Evolutionary conservation across 2,113 vertebrate genomes (phyloP).

Genomic region (Brachyistius frenatus): DNA sequence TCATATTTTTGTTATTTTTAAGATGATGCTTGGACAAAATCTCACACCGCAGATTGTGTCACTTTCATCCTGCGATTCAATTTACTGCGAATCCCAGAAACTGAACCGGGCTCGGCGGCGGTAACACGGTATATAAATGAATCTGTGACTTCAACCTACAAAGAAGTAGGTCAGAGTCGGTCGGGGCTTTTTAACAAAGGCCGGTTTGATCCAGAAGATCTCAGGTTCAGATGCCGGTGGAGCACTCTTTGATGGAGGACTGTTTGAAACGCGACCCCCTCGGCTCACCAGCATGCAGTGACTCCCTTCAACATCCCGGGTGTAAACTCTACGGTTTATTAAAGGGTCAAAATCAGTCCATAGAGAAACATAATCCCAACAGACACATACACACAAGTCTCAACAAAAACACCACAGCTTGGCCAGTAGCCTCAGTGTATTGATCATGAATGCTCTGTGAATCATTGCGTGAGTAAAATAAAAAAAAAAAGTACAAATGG

Average conservation of each 20-base stretch:
- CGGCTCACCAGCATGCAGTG: neutral
- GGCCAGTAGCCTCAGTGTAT: conserved; percentile 65
- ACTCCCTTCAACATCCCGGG: neutral
- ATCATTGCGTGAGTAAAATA: conserved; percentile 71
- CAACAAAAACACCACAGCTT: conserved; percentile 57
- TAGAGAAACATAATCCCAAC: neutral
- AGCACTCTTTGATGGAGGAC: neutral
- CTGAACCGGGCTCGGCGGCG: neutral
- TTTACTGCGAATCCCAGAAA: conserved; percentile 2
- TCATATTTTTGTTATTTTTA: neutral
- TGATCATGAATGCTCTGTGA: conserved; percentile 71
- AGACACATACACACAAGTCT: conserved; percentile 2
- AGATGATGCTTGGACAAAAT: too few species aligned
- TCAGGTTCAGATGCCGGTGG: neutral
- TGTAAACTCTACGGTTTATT: conserved; percentile 15
- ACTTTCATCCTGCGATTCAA: neutral
- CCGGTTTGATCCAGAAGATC: conserved; percentile 35
- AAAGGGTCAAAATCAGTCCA: neutral
- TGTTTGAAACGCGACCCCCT: neutral
- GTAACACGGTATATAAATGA: conserved; percentile 39
- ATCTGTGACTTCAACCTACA: conserved; percentile 49
- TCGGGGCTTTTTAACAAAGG: conserved; percentile 24
- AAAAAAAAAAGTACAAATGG: conserved; percentile 75
- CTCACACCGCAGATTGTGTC: too few species aligned
- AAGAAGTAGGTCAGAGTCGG: conserved; percentile 64